A percentile compares a stretch with the other conserved stretches of the same genome.
Conservation (phyloP, 2,888 invertebrate genomes). For the Gisinianus flammeolus region DNA sequence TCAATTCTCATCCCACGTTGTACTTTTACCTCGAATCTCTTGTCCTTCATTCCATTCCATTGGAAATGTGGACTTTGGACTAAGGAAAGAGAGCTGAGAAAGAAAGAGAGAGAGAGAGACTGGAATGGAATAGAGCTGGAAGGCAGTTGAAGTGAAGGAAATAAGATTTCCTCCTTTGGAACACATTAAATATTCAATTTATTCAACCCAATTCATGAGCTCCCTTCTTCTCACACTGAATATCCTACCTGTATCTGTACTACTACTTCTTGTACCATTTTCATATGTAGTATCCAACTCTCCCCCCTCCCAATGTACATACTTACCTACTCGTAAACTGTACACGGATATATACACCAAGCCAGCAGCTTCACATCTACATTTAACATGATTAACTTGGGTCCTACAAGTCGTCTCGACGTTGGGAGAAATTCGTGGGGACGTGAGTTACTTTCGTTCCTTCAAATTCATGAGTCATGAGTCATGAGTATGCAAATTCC, state of each 20-base stretch:
- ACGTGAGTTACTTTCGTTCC: neutral
- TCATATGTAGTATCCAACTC: too few species aligned
- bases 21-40: neutral
- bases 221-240: neutral
- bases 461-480: conserved; percentile 18
- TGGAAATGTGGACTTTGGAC: neutral
- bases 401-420: neutral
- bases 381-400: too few species aligned
- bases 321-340: neutral
- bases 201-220: conserved; percentile 39
- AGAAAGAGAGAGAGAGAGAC: neutral
- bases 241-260: neutral
- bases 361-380: too few species aligned
- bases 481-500: conserved; percentile 27
- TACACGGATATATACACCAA: neutral
- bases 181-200: conserved; percentile 39
- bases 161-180: conserved; percentile 35
- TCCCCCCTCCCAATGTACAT: neutral
- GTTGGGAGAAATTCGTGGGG: neutral
- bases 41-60: neutral
- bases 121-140: neutral
- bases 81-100: too few species aligned
- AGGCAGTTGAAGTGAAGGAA: conserved; percentile 14
- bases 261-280: neutral
- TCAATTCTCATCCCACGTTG: too few species aligned